Evolutionary conservation across 2,113 vertebrate genomes (phyloP), one percentile per base, ranked within the genome.

Genomic region (Cyphotilapia sp.): DNA sequence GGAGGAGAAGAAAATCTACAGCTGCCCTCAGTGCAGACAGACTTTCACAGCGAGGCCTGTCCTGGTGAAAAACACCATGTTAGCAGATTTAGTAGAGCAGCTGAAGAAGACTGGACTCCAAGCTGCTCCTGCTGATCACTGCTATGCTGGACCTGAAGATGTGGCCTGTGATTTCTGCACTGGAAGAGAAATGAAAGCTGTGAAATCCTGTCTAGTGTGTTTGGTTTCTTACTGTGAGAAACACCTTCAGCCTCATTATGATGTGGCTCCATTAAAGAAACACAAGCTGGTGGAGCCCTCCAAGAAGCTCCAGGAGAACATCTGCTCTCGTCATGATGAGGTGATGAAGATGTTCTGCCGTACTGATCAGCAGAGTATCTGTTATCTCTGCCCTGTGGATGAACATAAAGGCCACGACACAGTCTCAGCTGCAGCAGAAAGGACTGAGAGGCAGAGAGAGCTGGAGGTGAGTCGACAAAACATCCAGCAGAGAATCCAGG

Each of bases 181-280:
- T 53, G 9, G 3, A 0, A n/a, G 22, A 22, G 2, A 22, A 22
- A 22, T 3, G 0, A 53, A 42, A n/a, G 17, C 47, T 2, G 0
- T 51, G 2, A 51, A 9, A 3, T 51, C 49, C 0, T 19, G 49
- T 51, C 0, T 51, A 0, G 3, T 1, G 1, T 51, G 47, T 51
- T 0, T 51, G 47, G 3, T 0, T 0, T 51, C 49, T 51, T 51
- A 51, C 17, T 51, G 49, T 51, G 8, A 51, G 49, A 5, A 51
- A 51, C 49, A 51, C 17, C 17, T 51, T 51, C 17, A 51, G 47
- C 8, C 17, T 51, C 47, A 51, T 51, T 51, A 51, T 51, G 47
- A 9, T 9, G 47, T 3, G 4, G 4, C 3, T 51, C 3, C 3
- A 19, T 19, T 51, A 3, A 51, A 9, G 47, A 51, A 51, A 51